A percentile compares a stretch with the other conserved stretches of the same genome.
Conservation (phyloP, 2,888 invertebrate genomes). For the Archips xylosteana region DNA sequence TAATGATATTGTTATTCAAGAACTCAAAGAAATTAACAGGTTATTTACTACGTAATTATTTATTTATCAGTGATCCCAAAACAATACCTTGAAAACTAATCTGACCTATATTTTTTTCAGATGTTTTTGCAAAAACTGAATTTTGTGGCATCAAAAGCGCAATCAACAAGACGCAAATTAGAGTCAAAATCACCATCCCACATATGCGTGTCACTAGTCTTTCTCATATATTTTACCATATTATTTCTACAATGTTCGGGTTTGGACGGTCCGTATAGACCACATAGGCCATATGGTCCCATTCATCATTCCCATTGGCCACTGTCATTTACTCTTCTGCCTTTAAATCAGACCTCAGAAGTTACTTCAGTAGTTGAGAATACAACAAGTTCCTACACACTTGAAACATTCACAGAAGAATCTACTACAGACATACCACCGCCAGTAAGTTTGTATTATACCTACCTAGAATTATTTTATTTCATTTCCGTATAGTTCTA, state of each 20-base stretch:
- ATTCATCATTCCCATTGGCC: neutral
- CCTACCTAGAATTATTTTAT: no score
- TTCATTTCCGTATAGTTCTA: no score
- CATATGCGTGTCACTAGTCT: neutral
- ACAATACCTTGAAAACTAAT: neutral
- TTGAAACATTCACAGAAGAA: neutral
- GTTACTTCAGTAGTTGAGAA: neutral
- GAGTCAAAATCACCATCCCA: neutral
- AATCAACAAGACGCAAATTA: neutral
- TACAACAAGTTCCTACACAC: neutral
- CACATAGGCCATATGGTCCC: neutral
- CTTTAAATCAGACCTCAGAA: neutral
- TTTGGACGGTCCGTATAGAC: neutral
- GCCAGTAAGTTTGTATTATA: neutral
- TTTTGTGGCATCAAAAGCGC: neutral
- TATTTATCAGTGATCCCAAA: no score
- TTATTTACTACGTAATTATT: no score
- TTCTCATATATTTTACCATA: conserved; percentile 2
- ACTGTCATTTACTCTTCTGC: neutral
- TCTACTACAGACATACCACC: neutral
- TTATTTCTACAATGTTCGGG: conserved; percentile 4
- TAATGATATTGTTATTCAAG: no score
- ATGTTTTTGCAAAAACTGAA: neutral
- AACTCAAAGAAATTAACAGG: no score
- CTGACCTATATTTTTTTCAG: conserved; percentile 3